phyloP scores from a whole-genome alignment of 2,888 invertebrate genomes.

The Vanessa cardui region DNA sequence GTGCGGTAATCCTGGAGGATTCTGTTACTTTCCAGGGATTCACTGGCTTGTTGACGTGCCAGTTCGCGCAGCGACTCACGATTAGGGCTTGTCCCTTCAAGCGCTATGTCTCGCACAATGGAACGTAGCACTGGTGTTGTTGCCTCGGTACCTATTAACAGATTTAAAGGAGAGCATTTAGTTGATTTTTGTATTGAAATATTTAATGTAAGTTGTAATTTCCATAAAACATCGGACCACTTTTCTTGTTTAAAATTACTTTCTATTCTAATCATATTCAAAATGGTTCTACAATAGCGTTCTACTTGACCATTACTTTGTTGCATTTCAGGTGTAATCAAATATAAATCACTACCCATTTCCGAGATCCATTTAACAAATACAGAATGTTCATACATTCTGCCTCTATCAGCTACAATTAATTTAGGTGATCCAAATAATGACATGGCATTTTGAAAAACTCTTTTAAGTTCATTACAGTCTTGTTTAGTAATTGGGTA shows the following conservation, averaged over 20 bases:
- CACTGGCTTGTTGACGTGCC: no score
- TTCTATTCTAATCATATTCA: no score
- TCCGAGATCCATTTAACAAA: conserved; percentile 8
- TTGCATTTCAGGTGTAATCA: no score
- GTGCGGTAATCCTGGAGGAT: no score
- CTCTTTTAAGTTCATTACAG: conserved; percentile 18
- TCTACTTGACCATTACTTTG: no score
- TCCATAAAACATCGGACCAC: conserved; percentile 34
- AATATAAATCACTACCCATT: conserved; percentile 5
- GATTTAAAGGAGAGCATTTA: conserved; percentile 31
- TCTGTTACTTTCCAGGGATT: no score
- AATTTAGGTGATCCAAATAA: conserved; percentile 28
- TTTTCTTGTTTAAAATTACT: not conserved
- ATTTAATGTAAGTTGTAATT: conserved; percentile 32
- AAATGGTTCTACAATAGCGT: no score
- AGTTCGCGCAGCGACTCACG: conserved; percentile 28
- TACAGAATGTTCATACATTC: conserved; percentile 8
- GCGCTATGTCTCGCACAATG: conserved; percentile 35
- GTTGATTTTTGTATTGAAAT: conserved; percentile 33
- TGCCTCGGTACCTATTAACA: conserved; percentile 32
- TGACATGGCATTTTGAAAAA: conserved; percentile 15
- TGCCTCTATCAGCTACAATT: conserved; percentile 21
- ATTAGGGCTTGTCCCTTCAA: conserved; percentile 17
- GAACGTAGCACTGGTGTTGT: conserved; percentile 34
- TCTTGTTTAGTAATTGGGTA: conserved; percentile 25